A percentile compares a stretch with the other conserved stretches of the same genome.
phyloP scores from a whole-genome alignment of 2,797 vertebrate species.

The Brotula barbata region DNA sequence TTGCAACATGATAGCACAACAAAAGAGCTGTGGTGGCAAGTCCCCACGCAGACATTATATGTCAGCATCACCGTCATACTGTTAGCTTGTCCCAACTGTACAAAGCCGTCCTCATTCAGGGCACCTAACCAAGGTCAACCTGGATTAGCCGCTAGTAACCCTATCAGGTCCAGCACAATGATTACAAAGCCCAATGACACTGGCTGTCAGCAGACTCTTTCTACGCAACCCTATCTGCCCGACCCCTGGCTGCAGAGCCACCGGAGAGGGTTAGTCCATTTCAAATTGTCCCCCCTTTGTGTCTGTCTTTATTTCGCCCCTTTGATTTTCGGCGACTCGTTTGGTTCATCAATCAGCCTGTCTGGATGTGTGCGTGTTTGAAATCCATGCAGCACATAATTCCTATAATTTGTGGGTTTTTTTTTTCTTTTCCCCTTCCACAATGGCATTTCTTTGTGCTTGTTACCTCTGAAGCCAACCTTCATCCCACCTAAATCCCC shows the following conservation, averaged over 20 bases:
- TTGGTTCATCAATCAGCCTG: slow-evolving; percentile 80
- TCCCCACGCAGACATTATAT: slow-evolving; percentile 80
- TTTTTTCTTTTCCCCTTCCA: slow-evolving; percentile 52
- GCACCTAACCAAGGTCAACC: slow-evolving; percentile 81
- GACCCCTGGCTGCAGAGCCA: slow-evolving; percentile 79
- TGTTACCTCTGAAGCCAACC: slow-evolving; percentile 65
- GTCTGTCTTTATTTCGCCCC: slow-evolving; percentile 76
- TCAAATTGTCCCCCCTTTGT: slow-evolving; percentile 79
- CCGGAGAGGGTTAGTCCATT: slow-evolving; percentile 78
- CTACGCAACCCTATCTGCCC: slow-evolving; percentile 82
- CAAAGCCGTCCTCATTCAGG: slow-evolving; percentile 83
- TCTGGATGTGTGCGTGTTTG: slow-evolving; percentile 71
- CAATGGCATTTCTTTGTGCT: slow-evolving; percentile 72
- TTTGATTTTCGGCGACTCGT: slow-evolving; percentile 82
- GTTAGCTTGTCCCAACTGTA: slow-evolving; percentile 83
- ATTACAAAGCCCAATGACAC: slow-evolving; percentile 86
- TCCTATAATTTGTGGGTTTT: slow-evolving; percentile 79
- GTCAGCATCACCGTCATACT: slow-evolving; percentile 80
- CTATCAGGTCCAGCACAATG: slow-evolving; percentile 84
- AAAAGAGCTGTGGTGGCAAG: slow-evolving; percentile 80
- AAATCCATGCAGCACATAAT: slow-evolving; percentile 77
- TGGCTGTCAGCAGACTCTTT: slow-evolving; percentile 84
- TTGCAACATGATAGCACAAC: slow-evolving; percentile 83
- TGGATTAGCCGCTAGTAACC: slow-evolving; percentile 86
- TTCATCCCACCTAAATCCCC: slow-evolving; percentile 55